phyloP scores from a whole-genome alignment of 2,113 vertebrate species.

The Sylvia atricapilla region DNA sequence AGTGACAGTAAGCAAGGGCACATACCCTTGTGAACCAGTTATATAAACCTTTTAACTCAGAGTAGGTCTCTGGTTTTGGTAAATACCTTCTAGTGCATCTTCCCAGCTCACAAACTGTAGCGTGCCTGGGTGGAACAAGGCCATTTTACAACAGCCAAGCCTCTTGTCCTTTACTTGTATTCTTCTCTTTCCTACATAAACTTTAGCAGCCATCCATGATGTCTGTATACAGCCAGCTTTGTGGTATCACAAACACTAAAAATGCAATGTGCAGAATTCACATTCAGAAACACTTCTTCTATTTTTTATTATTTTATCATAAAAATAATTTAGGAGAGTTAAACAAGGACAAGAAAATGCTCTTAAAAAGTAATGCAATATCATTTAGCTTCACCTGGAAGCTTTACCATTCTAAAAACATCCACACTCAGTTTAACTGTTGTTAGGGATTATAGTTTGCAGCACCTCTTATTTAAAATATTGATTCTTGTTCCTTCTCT shows the following conservation, averaged over 20 bases:
- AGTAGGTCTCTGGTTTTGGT: neutral
- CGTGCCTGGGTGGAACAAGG: neutral
- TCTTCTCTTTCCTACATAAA: neutral
- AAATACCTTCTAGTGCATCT: neutral
- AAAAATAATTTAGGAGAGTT: neutral
- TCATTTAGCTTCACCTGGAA: neutral
- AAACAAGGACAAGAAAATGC: neutral
- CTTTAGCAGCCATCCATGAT: neutral
- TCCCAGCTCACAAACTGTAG: neutral
- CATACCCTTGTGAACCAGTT: neutral
- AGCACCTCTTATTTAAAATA: neutral
- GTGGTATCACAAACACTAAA: neutral
- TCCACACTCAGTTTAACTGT: neutral
- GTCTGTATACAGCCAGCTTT: neutral
- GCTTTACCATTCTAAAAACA: neutral
- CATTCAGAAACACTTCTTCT: neutral
- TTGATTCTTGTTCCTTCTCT: neutral
- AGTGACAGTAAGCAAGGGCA: neutral
- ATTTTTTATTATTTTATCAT: neutral
- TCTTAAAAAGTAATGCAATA: neutral
- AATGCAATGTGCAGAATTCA: neutral
- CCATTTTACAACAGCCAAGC: neutral
- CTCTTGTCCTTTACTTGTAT: neutral
- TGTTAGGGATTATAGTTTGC: neutral
- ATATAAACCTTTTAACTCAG: neutral